phyloP scores from a whole-genome alignment of 2,797 vertebrate species.

The Podarcis siculus region DNA sequence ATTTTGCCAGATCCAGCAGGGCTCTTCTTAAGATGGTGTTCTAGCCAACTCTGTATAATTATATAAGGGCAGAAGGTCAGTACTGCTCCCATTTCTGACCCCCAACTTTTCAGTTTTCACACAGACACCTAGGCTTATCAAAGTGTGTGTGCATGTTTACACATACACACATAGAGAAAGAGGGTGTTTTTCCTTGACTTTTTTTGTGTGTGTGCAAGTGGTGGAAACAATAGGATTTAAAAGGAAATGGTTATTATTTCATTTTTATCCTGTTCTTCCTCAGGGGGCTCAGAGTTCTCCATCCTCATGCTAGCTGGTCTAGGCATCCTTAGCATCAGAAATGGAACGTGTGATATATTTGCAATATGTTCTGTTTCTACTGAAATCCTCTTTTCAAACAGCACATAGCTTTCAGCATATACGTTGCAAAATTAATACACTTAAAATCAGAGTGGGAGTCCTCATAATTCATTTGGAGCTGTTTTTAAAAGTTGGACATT shows the following conservation, averaged over 20 bases:
- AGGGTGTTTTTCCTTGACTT: too few species aligned
- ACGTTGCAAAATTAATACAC: conserved; percentile 74
- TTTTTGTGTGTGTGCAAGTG: not conserved
- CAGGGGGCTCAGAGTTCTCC: too few species aligned
- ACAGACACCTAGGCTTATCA: too few species aligned
- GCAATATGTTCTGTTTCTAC: not conserved
- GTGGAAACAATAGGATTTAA: not conserved
- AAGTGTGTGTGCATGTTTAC: too few species aligned
- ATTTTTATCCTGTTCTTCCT: not conserved
- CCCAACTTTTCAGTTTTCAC: too few species aligned
- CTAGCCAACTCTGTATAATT: too few species aligned
- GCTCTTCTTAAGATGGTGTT: not conserved
- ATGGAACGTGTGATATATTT: not conserved
- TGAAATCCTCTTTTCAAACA: conserved; percentile 34
- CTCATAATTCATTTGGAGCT: conserved; percentile 78
- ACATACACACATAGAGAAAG: too few species aligned
- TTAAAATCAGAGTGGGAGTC: conserved; percentile 76
- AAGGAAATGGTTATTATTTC: not conserved
- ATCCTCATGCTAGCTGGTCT: not conserved
- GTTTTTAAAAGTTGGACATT: conserved; percentile 77
- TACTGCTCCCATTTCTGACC: too few species aligned
- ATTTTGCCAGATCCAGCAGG: too few species aligned
- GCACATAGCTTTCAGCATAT: conserved; percentile 48
- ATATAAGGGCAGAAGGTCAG: too few species aligned
- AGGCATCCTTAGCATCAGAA: not conserved